Evolutionary conservation across 92 coral and sea anemone genomes (phyloP).

Genomic region (Galaxea fascicularis): DNA sequence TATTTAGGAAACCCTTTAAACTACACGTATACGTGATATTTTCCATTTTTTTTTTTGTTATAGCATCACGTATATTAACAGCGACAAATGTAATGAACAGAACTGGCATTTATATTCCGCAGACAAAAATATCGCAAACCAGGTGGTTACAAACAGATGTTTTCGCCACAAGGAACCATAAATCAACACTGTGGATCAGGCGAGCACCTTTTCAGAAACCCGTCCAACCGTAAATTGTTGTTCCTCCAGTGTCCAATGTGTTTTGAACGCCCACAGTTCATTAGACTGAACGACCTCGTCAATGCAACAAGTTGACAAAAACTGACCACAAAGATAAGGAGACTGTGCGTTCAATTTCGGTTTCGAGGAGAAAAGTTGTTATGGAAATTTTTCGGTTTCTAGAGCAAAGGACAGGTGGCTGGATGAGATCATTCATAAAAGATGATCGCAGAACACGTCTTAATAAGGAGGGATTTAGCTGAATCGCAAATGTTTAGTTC

Average conservation of each 20-base stretch:
- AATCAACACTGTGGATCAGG: conserved; percentile 13
- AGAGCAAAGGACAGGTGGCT: conserved; percentile 25
- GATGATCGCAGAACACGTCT: not conserved
- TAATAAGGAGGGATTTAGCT: not conserved
- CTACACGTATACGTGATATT: conserved; percentile 1
- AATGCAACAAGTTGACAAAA: conserved; percentile 49
- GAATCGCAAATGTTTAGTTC: not conserved
- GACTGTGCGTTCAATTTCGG: not conserved
- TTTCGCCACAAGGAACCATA: conserved; percentile 7
- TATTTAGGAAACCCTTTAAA: conserved; percentile 7
- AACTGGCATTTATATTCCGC: conserved; percentile 19
- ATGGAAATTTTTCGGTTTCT: conserved; percentile 27
- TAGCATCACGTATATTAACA: conserved; percentile 17
- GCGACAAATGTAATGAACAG: conserved; percentile 20
- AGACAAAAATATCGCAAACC: conserved; percentile 24
- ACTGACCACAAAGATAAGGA: conserved; percentile 22
- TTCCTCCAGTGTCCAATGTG: conserved; percentile 21
- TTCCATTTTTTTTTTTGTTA: not conserved
- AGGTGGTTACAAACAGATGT: conserved; percentile 52
- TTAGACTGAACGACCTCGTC: conserved; percentile 12
- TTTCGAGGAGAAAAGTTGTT: conserved; percentile 16
- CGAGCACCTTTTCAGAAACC: conserved; percentile 32
- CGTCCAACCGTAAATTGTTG: conserved; percentile 34
- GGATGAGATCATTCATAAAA: conserved; percentile 30
- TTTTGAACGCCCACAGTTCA: conserved; percentile 33